Base-by-base conservation (phyloP, 1,140 invertebrate species). In the Papilio helenus region DNA sequence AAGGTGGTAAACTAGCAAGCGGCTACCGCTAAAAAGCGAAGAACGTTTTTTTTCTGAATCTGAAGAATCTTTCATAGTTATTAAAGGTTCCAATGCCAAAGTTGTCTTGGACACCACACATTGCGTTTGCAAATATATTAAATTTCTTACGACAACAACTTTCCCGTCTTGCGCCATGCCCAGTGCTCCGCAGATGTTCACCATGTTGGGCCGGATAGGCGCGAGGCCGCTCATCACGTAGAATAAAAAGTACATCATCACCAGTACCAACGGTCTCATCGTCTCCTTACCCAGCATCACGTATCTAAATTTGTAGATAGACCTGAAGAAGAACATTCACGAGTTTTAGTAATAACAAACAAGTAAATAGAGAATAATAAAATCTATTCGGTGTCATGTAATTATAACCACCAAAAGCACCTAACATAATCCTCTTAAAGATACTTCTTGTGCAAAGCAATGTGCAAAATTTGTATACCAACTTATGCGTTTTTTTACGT, bases 141-240 rank as follows among this genome's bases (percentile, higher is more conserved):
- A 76, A 42, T 79, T 76, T 81, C 92, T 91, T 87, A 95, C 95
- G 42, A 92, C 90, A 76, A 93, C 92, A 61, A 92, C 84, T 80
- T 94, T 92, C 18, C 92, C 87, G 86, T 95, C 92, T 14, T 95
- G 86, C 8, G 92, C 86, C 87, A 95, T 92, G 2, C 93, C 93
- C 39, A 95, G 90, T 12, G 94, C 91, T 61, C 90, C 88, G 79
- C 94, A 95, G 0, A 96, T 86, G 44, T 95, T 95, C 0, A 96
- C 95, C 82, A 96, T 94, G 81, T 96, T 96, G 16, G 96, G 96
- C 85, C 95, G 94, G 71, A 96, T 93, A 0, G 95, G 96, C 65
- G 95, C 86, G 4, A 95, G 83, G 10, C 94, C 95, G 49, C 90
- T 93, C 81, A 95, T 94, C 46, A 95, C 93, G 78, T 88, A 91